Base-by-base conservation (phyloP, 2,888 invertebrate genomes). In the Lypha dubia region DNA sequence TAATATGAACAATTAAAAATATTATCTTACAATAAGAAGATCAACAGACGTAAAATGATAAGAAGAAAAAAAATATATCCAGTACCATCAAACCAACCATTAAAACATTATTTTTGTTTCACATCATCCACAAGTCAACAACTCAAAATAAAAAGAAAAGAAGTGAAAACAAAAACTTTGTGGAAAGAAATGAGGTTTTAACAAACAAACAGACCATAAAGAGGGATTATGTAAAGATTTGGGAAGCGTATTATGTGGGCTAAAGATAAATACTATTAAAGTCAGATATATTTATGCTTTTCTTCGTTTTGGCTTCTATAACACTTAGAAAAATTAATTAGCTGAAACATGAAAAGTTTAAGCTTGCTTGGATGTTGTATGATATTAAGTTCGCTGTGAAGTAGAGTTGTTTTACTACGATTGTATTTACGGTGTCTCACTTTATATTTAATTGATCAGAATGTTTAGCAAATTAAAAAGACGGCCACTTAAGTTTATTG, bases 201-300 rank as follows among this genome's bases (percentile, higher is more conserved):
- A 51, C 73, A 67, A 81, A 73, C 73, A 73, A 84, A 73, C 73
- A 73, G 81, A 56, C 73, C 77, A 84, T 81, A 68, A 74, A 77
- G 20, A 73, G 62, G 74, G 81, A 81, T 84, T 84, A 74, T 28
- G 49, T 53, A 68, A 71, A 76, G 71, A 80, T 77, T 67, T 60
- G 44, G 73, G 15, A 56, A 74, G 68, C 35, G 53, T 63, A 56
- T 70, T 60, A 76, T 79, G 67, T 75, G 79, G 79, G 75, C 44
- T 65, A 20, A 28, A 81, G 68, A 56, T 70, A 74, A 67, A 74
- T 80, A 73, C 63, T 58, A 46, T 35, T 49, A 58, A 74, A 79
- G 62, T 60, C 28, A 60, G 22, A 62, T 28, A 35, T 44, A 56
- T 32, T 46, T 38, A n/a, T 60, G 22, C 13, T 41, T 17, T 38